These are phyloP conservation scores for Graphium colonna DNA, from an alignment of 2,888 invertebrate species.

Conservation along the genomic window DNA sequence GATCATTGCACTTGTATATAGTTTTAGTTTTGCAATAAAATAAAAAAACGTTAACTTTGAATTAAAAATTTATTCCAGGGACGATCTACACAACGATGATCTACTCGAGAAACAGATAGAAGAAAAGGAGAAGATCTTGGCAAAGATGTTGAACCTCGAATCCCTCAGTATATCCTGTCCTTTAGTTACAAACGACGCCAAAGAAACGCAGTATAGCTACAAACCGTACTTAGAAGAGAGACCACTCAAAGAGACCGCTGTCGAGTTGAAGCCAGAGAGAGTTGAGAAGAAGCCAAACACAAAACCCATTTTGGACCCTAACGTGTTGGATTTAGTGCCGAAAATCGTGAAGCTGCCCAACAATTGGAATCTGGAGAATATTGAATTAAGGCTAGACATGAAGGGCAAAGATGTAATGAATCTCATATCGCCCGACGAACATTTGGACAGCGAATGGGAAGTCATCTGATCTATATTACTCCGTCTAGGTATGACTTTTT, in stretches of 20 bases:
- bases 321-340: slow-evolving; percentile 56
- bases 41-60: too few species aligned
- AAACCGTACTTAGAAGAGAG: slow-evolving; percentile 9
- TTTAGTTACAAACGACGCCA: slow-evolving; percentile 19
- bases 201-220: not conserved
- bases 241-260: slow-evolving; percentile 6
- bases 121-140: slow-evolving; percentile 86
- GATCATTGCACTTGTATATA: too few species aligned
- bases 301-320: slow-evolving; percentile 27
- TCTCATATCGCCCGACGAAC: slow-evolving; percentile 60
- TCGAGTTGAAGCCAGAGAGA: slow-evolving; percentile 12
- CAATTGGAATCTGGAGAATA: slow-evolving; percentile 79
- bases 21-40: too few species aligned
- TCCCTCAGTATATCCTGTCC: slow-evolving; percentile 56
- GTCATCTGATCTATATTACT: slow-evolving; percentile 53
- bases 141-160: slow-evolving; percentile 83
- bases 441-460: slow-evolving; percentile 69
- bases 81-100: slow-evolving; percentile 80
- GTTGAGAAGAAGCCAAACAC: slow-evolving; percentile 16
- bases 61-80: too few species aligned
- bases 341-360: slow-evolving; percentile 78
- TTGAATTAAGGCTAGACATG: slow-evolving; percentile 59
- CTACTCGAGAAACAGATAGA: slow-evolving; percentile 85
- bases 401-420: slow-evolving; percentile 45
- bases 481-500: not conserved